phyloP scores from a whole-genome alignment of 2,113 vertebrate genomes.

The Dolichotis patagonum region DNA sequence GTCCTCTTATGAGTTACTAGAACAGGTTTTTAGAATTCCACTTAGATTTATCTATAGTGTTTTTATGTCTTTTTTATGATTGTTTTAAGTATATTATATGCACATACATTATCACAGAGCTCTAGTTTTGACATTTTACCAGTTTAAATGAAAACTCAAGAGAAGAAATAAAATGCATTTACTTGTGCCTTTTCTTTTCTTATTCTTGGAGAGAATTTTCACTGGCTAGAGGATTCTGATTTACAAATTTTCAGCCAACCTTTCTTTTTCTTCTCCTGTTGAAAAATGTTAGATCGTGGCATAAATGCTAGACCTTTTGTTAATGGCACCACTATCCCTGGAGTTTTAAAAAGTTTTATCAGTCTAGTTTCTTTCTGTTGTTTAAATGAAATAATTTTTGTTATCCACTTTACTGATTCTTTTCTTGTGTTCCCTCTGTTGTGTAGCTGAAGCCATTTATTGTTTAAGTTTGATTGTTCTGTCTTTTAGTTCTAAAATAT shows the following conservation, averaged over 20 bases:
- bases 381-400: neutral
- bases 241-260: neutral
- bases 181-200: neutral
- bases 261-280: neutral
- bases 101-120: neutral
- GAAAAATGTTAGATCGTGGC: neutral
- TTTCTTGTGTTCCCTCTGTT: neutral
- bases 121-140: constrained; percentile 10
- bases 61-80: neutral
- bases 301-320: neutral
- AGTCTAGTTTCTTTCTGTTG: neutral
- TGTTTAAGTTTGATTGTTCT: neutral
- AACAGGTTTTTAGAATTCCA: neutral
- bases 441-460: neutral
- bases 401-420: neutral
- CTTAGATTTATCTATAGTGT: neutral
- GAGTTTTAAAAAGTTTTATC: neutral
- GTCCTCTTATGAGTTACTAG: neutral
- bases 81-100: neutral
- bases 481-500: neutral
- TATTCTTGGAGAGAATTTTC: neutral
- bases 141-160: neutral
- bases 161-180: neutral
- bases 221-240: neutral
- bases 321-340: neutral